Evolutionary conservation across 2,888 invertebrate genomes (phyloP), one percentile per base, ranked within the genome.

Genomic region (Rugalucina vietnamica): DNA sequence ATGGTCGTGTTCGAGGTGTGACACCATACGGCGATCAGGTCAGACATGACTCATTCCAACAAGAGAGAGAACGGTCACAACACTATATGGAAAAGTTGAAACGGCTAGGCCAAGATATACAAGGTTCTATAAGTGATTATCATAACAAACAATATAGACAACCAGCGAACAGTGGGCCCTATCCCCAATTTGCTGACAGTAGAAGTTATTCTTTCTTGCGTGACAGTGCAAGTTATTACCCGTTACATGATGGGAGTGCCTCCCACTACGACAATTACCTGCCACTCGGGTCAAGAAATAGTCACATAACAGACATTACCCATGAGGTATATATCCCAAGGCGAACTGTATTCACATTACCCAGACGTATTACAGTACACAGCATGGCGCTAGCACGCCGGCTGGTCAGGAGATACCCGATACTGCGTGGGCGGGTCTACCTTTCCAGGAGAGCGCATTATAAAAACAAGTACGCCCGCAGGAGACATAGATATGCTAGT

Each of bases 301-400:
- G 27, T 29, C 27, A 27, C 24, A 27, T 57, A 57, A 10, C 1
- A 34, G 65, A 65, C 32, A 32, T 14, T 4, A 21, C 34, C 21
- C 65, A 34, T 3, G 65, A 5, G 27, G 10, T 43, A 43, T 18
- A 43, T 43, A 18, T 43, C 8, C 43, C 3, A 4, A 8, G 65
- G 18, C 32, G 34, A 18, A 12, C 34, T 34, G 2, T 32, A 27
- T 27, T n/a, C 4, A 32, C 2, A 1, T 49, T 87, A 24, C 87
- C 87, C 0, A 43, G 87, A 4, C 69, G 84, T 43, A 87, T 87
- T 4, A 73, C 78, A 1, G 87, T 87, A 8, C 82, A 82, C 24
- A 81, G 73, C 39, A 79, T 79, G 71, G 60, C 60, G 5, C 69
- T 83, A 4, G 87, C 87, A 2, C 78, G 85, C 32, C 74, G 73